Evolutionary conservation across 1,140 invertebrate species (phyloP).

Genomic region (Bacillus rossius): DNA sequence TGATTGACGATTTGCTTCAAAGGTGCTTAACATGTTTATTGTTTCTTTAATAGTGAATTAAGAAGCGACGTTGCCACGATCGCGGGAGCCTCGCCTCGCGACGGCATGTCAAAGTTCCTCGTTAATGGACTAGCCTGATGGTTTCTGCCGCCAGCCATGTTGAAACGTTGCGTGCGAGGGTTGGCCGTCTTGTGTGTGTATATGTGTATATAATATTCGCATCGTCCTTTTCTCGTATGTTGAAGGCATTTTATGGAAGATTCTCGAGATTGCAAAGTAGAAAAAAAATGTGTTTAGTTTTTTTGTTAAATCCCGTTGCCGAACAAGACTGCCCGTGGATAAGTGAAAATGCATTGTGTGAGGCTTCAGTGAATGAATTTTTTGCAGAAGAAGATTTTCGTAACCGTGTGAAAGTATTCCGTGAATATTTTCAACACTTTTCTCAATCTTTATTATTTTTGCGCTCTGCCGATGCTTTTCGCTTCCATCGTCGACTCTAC

Average conservation of each 20-base stretch:
- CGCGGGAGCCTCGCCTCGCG: neutral
- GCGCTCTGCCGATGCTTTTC: constrained; percentile 8
- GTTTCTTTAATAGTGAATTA: neutral
- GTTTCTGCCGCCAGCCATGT: neutral
- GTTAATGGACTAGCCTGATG: constrained; percentile 6
- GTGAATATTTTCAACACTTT: constrained; percentile 14
- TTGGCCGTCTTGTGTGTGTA: constrained; percentile 2
- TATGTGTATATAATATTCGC: constrained; percentile 11
- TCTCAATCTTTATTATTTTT: neutral
- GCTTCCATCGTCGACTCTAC: constrained; percentile 9
- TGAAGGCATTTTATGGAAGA: constrained; percentile 5
- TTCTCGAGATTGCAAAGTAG: constrained; percentile 11
- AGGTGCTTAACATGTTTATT: neutral
- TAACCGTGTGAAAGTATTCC: constrained; percentile 15
- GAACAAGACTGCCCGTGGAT: constrained; percentile 6
- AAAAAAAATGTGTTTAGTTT: constrained; percentile 14
- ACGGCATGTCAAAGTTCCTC: constrained; percentile 10
- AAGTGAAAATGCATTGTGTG: constrained; percentile 13
- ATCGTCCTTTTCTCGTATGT: neutral
- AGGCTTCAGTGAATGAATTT: constrained; percentile 15
- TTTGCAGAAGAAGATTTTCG: neutral
- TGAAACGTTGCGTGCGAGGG: constrained; percentile 1
- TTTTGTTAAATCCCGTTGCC: constrained; percentile 8
- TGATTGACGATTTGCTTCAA: neutral
- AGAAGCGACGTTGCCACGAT: neutral